phyloP scores from a whole-genome alignment of 1,140 invertebrate species.

The Hypsibius dujardini region DNA sequence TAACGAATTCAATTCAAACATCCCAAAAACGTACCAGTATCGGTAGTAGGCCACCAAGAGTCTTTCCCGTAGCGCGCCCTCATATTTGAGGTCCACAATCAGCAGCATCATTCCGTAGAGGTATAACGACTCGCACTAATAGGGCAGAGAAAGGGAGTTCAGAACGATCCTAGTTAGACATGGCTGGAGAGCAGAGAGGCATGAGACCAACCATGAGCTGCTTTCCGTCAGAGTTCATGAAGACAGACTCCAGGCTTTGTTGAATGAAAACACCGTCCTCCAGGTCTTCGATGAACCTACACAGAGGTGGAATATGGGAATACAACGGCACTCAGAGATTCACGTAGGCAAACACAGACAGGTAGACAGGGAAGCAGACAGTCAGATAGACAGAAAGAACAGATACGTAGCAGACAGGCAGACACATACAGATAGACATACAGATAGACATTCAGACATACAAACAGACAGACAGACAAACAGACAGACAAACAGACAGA shows the following conservation, averaged over 20 bases:
- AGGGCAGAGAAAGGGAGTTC: conserved; percentile 25
- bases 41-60: conserved; percentile 84
- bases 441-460: no score
- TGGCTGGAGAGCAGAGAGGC: not conserved
- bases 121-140: conserved; percentile 77
- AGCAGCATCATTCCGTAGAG: conserved; percentile 84
- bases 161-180: not conserved
- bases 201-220: conserved; percentile 69
- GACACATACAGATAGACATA: no score
- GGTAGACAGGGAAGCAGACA: no score
- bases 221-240: conserved; percentile 78
- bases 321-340: no score
- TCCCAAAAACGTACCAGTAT: conserved; percentile 65
- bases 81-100: conserved; percentile 68
- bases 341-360: no score
- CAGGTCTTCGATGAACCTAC: conserved; percentile 66
- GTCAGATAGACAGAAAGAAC: no score
- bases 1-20: no score
- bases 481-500: no score
- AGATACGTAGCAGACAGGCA: no score
- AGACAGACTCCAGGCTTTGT: conserved; percentile 68
- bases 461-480: no score
- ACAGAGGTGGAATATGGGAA: conserved; percentile 11
- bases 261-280: conserved; percentile 82
- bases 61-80: conserved; percentile 67